Conservation (phyloP, 2,797 vertebrate species). For the Taeniopygia guttata region DNA sequence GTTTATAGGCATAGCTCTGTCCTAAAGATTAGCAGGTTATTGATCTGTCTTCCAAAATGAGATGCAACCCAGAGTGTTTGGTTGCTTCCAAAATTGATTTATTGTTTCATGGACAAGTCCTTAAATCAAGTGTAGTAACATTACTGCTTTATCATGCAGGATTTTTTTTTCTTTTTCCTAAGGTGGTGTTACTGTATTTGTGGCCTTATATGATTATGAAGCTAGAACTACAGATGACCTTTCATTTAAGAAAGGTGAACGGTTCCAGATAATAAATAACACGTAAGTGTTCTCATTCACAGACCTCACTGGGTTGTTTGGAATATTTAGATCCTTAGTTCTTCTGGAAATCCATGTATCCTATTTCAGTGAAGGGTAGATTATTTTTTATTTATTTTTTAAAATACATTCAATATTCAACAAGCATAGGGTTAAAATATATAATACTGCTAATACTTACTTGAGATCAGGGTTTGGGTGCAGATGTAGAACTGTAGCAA, state of each 20-base stretch:
- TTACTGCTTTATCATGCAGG: background rate
- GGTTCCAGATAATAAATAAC: constrained; percentile 98
- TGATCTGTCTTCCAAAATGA: background rate
- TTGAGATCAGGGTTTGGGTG: background rate
- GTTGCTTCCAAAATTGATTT: background rate
- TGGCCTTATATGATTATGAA: constrained; percentile 98
- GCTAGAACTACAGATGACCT: constrained; percentile 94
- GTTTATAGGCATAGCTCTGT: background rate
- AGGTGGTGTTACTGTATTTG: constrained; percentile 95
- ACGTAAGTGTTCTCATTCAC: constrained; percentile 81
- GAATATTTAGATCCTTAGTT: background rate
- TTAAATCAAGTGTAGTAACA: background rate
- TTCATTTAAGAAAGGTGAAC: constrained; percentile 94
- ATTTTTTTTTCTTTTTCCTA: constrained; percentile 2
- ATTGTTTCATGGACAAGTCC: background rate
- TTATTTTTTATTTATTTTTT: background rate
- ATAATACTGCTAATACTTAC: background rate
- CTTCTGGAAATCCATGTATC: background rate
- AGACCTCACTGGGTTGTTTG: background rate
- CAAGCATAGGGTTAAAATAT: background rate
- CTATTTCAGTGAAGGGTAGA: background rate
- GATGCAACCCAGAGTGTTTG: background rate
- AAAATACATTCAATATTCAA: background rate
- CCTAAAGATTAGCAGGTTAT: background rate
- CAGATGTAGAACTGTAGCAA: background rate